These are phyloP conservation scores for Potorous gilbertii DNA, from an alignment of 2,797 vertebrate species.

Conservation along the genomic window DNA sequence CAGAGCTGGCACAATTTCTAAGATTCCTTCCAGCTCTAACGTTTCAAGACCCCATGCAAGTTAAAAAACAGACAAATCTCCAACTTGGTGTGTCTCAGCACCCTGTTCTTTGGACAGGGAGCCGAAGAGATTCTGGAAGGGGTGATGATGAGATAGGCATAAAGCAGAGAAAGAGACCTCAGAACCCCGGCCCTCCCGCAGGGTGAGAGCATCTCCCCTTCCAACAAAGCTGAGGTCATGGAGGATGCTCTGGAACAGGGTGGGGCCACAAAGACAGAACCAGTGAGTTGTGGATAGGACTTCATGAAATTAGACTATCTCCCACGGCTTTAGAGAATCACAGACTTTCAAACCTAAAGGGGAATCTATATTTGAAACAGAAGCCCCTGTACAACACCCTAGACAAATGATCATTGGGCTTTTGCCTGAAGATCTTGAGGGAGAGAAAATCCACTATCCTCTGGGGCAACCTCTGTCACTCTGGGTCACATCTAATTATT, in stretches of 20 bases:
- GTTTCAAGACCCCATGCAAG: neutral
- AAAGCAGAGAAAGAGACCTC: neutral
- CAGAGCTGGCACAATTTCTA: neutral
- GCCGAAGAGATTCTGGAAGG: neutral
- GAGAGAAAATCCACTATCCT: neutral
- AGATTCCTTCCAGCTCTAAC: neutral
- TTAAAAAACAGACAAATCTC: neutral
- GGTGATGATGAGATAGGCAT: neutral
- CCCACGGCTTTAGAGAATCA: neutral
- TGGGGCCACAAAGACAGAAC: neutral
- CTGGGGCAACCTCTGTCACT: neutral
- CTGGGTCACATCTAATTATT: neutral
- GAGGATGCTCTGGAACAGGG: neutral
- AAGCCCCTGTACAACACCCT: neutral
- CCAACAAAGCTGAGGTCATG: neutral
- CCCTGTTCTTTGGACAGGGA: neutral
- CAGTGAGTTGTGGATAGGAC: neutral
- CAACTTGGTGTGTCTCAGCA: neutral
- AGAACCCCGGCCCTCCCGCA: neutral
- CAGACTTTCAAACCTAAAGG: neutral
- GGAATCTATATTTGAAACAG: neutral
- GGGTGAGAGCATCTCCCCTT: neutral
- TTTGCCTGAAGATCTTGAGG: neutral
- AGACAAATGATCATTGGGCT: neutral
- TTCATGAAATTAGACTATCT: neutral